Evolutionary conservation across 2,888 invertebrate genomes (phyloP).

Genomic region (Nudaria mundana): DNA sequence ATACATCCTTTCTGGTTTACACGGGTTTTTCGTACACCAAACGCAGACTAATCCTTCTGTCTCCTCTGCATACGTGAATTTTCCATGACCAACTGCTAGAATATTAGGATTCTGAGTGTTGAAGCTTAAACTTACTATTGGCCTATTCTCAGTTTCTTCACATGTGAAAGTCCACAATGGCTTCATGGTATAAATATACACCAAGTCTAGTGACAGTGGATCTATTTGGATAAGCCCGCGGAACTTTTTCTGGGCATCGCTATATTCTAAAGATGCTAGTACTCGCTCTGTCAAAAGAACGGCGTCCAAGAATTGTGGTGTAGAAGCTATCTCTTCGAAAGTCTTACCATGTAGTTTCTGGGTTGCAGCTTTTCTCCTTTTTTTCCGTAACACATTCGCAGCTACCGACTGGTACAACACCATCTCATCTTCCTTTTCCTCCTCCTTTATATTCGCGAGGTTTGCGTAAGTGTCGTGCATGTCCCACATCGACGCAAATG

Average conservation of each 20-base stretch:
- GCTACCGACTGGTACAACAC: constrained; percentile 68
- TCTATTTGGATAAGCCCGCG: constrained; percentile 83
- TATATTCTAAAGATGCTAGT: constrained; percentile 84
- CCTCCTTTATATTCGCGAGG: constrained; percentile 46
- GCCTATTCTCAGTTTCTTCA: constrained; percentile 69
- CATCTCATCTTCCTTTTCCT: constrained; percentile 67
- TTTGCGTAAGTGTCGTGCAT: constrained; percentile 86
- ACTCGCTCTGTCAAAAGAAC: constrained; percentile 86
- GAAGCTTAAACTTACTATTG: constrained; percentile 84
- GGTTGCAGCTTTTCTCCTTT: constrained; percentile 31
- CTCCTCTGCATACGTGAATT: constrained; percentile 80
- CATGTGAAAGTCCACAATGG: constrained; percentile 85
- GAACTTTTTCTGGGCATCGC: constrained; percentile 85
- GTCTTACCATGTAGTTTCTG: constrained; percentile 40
- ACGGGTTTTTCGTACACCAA: constrained; percentile 92
- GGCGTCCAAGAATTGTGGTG: constrained; percentile 81
- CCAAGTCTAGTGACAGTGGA: constrained; percentile 82
- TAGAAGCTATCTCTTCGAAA: constrained; percentile 49
- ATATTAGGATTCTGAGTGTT: constrained; percentile 86
- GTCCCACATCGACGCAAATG: constrained; percentile 89
- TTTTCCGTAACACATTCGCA: constrained; percentile 52
- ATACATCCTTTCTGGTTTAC: constrained; percentile 87
- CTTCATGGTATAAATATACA: constrained; percentile 84
- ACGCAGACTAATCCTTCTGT: constrained; percentile 84
- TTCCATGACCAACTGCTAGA: constrained; percentile 88